Conservation (phyloP, 2,113 vertebrate genomes). For the Tringa solitaria region DNA sequence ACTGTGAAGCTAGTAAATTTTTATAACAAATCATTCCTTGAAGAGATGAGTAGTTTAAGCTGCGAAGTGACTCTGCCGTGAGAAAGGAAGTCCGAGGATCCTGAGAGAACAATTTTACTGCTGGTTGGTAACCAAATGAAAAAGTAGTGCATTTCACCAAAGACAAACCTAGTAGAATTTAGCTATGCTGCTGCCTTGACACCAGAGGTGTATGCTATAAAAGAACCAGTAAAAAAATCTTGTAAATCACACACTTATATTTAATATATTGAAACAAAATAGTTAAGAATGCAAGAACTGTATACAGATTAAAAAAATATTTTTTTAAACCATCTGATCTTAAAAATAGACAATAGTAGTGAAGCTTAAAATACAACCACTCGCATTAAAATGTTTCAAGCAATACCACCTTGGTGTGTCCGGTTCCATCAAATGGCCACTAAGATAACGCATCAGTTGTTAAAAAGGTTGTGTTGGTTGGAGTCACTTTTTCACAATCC, state of each 20-base stretch:
- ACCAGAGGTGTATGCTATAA: neutral
- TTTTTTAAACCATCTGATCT: slow-evolving; percentile 66
- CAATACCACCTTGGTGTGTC: neutral
- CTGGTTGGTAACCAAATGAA: neutral
- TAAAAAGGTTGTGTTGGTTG: neutral
- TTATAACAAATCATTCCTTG: neutral
- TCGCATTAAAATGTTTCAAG: neutral
- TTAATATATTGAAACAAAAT: slow-evolving; percentile 63
- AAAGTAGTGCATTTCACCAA: neutral
- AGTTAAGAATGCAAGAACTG: slow-evolving; percentile 56
- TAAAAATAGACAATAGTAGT: slow-evolving; percentile 69
- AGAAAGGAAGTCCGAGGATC: neutral
- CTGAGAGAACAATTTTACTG: neutral
- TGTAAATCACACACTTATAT: slow-evolving; percentile 50
- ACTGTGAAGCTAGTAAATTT: neutral
- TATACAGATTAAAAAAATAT: slow-evolving; percentile 67
- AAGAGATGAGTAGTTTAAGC: neutral
- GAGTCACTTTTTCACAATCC: slow-evolving; percentile 11
- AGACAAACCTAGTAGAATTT: neutral
- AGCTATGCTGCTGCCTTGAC: neutral
- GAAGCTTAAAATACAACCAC: slow-evolving; percentile 52
- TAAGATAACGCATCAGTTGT: neutral
- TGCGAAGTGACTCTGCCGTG: neutral
- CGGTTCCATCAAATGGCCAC: neutral
- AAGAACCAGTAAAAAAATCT: slow-evolving; percentile 11